Conservation (phyloP, 2,888 invertebrate genomes). For the Tiliacea aurago region DNA sequence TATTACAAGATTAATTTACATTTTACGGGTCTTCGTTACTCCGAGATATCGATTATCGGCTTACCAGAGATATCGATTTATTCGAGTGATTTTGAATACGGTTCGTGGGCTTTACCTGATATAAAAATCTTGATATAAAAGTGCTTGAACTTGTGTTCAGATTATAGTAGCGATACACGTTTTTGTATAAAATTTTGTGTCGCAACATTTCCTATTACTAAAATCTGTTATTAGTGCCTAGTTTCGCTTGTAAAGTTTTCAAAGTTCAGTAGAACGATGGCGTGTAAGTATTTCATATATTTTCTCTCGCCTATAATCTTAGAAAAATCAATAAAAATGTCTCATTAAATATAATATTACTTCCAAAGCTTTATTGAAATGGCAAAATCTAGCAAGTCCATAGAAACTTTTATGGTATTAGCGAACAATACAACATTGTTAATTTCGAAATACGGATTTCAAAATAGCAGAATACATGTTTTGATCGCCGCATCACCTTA, state of each 20-base stretch:
- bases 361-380: slow-evolving; percentile 27
- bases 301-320: slow-evolving; percentile 1
- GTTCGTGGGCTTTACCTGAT: slow-evolving; percentile 45
- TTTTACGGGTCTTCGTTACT: slow-evolving; percentile 61
- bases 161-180: slow-evolving; percentile 38
- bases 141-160: slow-evolving; percentile 45
- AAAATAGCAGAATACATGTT: slow-evolving; percentile 52
- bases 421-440: slow-evolving; percentile 50
- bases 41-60: slow-evolving; percentile 57
- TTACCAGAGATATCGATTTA: slow-evolving; percentile 52
- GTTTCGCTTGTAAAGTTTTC: not conserved
- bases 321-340: slow-evolving; percentile 37
- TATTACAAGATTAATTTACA: slow-evolving; percentile 71
- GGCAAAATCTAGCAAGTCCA: slow-evolving; percentile 30
- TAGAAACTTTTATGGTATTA: slow-evolving; percentile 46
- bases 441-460: slow-evolving; percentile 54
- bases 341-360: slow-evolving; percentile 30
- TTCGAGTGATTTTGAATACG: slow-evolving; percentile 35
- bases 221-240: not conserved
- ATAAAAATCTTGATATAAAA: slow-evolving; percentile 48
- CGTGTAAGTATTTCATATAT: not conserved
- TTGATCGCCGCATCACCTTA: slow-evolving; percentile 60
- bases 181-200: slow-evolving; percentile 9
- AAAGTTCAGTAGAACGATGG: not conserved
- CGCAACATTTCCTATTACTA: slow-evolving; percentile 20